phyloP scores from a whole-genome alignment of 2,888 invertebrate genomes.

The Dolichopus griseipennis region DNA sequence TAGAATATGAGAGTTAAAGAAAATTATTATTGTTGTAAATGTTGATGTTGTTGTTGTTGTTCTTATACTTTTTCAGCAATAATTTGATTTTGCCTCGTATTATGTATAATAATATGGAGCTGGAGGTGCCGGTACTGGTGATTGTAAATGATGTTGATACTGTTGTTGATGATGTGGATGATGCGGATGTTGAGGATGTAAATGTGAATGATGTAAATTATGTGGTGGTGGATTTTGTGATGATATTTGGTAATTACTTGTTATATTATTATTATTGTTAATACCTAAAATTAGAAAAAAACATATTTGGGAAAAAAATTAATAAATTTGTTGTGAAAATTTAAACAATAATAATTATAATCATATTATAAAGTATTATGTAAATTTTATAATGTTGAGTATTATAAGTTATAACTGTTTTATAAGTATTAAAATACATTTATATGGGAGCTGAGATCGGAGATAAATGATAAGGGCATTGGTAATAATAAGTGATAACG shows the following conservation, averaged over 20 bases:
- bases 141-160: constrained; percentile 16
- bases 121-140: constrained; percentile 13
- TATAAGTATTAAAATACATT: too few relatives aligned
- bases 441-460: too few relatives aligned
- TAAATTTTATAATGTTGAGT: too few relatives aligned
- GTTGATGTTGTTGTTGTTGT: too few relatives aligned
- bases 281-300: neutral
- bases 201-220: neutral
- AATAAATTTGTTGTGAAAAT: too few relatives aligned
- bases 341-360: too few relatives aligned
- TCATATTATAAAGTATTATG: too few relatives aligned
- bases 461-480: too few relatives aligned
- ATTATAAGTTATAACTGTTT: too few relatives aligned
- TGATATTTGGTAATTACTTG: constrained; percentile 3
- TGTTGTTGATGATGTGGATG: constrained; percentile 17
- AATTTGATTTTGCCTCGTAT: neutral
- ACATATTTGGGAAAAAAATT: constrained; percentile 10
- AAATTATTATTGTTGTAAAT: too few relatives aligned
- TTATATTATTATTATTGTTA: neutral
- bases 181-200: constrained; percentile 2
- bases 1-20: too few relatives aligned
- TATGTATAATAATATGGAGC: constrained; percentile 15
- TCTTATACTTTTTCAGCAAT: neutral
- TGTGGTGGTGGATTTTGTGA: constrained; percentile 1
- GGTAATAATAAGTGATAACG: too few relatives aligned